phyloP scores from a whole-genome alignment of 2,888 invertebrate species.

The Amphipyra berbera region DNA sequence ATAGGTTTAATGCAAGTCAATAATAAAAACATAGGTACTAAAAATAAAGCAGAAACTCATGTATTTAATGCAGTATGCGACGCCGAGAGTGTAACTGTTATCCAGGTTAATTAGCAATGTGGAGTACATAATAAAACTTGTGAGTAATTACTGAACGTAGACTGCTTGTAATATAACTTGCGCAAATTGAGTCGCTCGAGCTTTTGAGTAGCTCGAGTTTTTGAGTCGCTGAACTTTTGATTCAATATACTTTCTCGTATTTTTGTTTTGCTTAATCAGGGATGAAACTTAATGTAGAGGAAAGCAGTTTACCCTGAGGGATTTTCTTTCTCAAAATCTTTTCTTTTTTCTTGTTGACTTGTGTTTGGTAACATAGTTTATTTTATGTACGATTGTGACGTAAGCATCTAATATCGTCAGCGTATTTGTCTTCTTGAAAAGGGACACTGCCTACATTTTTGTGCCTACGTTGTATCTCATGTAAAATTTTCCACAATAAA shows the following conservation, averaged over 20 bases:
- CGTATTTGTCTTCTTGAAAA: conserved; percentile 50
- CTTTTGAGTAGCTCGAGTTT: background rate
- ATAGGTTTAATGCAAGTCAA: conserved; percentile 59
- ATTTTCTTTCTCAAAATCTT: conserved; percentile 23
- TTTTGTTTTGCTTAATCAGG: conserved; percentile 44
- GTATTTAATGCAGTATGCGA: conserved; percentile 55
- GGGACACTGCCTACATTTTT: conserved; percentile 44
- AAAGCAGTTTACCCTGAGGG: conserved; percentile 29
- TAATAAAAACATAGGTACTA: conserved; percentile 54
- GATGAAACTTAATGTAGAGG: conserved; percentile 38
- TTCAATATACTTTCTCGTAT: conserved; percentile 23
- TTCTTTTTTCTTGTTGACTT: conserved; percentile 23
- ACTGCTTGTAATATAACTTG: conserved; percentile 32
- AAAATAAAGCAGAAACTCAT: conserved; percentile 54
- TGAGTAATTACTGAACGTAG: conserved; percentile 50
- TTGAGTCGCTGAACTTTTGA: background rate
- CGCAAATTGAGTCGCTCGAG: conserved; percentile 25
- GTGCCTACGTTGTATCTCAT: conserved; percentile 29
- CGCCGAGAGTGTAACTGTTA: conserved; percentile 54
- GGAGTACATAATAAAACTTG: conserved; percentile 57
- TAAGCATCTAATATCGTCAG: conserved; percentile 36
- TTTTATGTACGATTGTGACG: conserved; percentile 6
- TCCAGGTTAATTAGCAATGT: conserved; percentile 68
- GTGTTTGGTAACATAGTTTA: conserved; percentile 11
- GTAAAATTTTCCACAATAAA: conserved; percentile 45